These are phyloP conservation scores for Cinclus cinclus DNA, from an alignment of 2,113 vertebrate genomes.

Conservation along the genomic window DNA sequence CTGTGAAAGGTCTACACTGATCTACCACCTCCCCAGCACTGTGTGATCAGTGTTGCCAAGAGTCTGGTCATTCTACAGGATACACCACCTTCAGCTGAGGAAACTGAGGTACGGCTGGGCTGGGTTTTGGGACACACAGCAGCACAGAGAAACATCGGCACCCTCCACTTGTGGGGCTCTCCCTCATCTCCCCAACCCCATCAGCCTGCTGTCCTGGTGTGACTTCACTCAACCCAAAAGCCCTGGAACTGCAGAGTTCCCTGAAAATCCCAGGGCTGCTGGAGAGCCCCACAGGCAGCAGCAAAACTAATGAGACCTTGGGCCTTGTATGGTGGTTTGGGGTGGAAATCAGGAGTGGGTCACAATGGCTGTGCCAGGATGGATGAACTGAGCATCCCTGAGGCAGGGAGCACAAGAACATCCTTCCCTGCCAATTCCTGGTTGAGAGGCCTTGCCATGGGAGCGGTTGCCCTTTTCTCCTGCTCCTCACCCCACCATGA, in stretches of 20 bases:
- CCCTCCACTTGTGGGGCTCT: background rate
- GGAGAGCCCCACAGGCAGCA: rapidly evolving
- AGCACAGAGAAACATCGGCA: background rate
- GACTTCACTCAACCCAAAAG: background rate
- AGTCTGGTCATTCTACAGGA: background rate
- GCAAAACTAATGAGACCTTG: background rate
- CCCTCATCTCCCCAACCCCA: background rate
- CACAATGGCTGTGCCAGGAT: rapidly evolving
- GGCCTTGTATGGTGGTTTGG: background rate
- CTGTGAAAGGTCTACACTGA: background rate
- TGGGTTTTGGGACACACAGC: background rate
- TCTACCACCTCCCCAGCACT: too few species aligned
- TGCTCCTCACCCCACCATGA: background rate
- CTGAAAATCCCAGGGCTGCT: background rate
- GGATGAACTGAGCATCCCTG: background rate
- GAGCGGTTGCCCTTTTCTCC: background rate
- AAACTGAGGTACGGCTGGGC: background rate
- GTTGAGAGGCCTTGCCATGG: background rate
- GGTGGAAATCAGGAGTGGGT: background rate
- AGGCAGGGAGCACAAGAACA: background rate
- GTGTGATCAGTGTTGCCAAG: background rate
- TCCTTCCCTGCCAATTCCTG: background rate
- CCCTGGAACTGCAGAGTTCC: background rate
- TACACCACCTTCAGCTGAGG: background rate
- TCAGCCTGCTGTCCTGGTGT: background rate